Conservation (phyloP, 2,888 invertebrate genomes). For the Anaspis maculata region DNA sequence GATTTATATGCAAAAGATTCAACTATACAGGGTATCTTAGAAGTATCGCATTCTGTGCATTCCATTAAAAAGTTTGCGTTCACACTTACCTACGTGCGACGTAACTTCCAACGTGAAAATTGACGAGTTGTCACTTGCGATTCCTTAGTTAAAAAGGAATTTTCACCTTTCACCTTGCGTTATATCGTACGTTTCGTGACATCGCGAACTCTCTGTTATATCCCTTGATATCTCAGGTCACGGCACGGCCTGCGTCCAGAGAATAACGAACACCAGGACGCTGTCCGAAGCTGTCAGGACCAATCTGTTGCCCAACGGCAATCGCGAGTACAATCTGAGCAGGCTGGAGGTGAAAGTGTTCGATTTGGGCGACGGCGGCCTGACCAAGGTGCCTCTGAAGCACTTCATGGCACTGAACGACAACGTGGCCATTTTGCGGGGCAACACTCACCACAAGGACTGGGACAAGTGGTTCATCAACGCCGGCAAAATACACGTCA, state of each 20-base stretch:
- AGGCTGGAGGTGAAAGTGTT: constrained; percentile 26
- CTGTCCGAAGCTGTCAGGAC: constrained; percentile 34
- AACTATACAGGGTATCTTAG: no score
- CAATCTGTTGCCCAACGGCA: constrained; percentile 31
- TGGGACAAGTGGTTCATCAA: constrained; percentile 26
- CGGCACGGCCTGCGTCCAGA: constrained; percentile 41
- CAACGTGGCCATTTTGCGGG: constrained; percentile 37
- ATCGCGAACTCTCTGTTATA: no score
- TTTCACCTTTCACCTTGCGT: no score
- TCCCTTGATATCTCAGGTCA: no score
- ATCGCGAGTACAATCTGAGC: constrained; percentile 34
- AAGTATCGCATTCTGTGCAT: no score
- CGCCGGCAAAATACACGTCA: constrained; percentile 34
- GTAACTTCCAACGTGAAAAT: no score
- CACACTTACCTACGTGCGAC: no score
- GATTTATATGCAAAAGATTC: no score
- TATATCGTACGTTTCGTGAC: no score
- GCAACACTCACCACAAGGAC: constrained; percentile 27
- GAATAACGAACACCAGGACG: constrained; percentile 31
- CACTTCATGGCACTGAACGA: constrained; percentile 37
- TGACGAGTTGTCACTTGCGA: no score
- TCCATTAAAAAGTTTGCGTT: no score
- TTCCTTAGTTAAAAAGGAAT: no score
- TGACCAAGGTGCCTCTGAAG: constrained; percentile 38
- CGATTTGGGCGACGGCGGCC: constrained; percentile 27